Conservation (phyloP, 2,797 vertebrate genomes). For the Sternarchorhynchus goeldii region DNA sequence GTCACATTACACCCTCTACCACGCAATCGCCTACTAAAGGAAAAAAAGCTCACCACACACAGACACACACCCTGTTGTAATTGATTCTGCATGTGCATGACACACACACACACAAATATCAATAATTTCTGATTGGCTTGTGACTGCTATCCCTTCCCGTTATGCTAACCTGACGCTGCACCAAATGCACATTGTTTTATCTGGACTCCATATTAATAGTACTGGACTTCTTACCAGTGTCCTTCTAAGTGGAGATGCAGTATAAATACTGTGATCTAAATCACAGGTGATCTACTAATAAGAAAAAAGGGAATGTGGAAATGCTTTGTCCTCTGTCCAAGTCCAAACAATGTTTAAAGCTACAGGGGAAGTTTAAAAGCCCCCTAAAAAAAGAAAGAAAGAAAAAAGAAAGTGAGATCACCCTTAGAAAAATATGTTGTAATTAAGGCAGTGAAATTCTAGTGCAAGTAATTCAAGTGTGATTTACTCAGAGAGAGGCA, state of each 20-base stretch:
- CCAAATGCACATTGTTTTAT: slow-evolving; percentile 58
- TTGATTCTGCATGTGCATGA: slow-evolving; percentile 56
- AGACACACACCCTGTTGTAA: slow-evolving; percentile 49
- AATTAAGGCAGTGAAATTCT: slow-evolving; percentile 64
- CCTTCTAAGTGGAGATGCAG: slow-evolving; percentile 47
- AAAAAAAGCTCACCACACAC: slow-evolving; percentile 56
- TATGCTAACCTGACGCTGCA: slow-evolving; percentile 52
- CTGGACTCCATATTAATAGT: slow-evolving; percentile 54
- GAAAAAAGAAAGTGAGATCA: slow-evolving; percentile 68
- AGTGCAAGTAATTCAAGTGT: slow-evolving; percentile 62
- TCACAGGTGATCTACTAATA: slow-evolving; percentile 43
- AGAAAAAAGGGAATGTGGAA: slow-evolving; percentile 19
- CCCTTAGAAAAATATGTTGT: slow-evolving; percentile 62
- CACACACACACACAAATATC: slow-evolving; percentile 57
- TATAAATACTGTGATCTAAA: slow-evolving; percentile 40
- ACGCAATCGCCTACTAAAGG: neutral
- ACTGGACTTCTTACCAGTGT: slow-evolving; percentile 50
- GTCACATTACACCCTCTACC: slow-evolving; percentile 49
- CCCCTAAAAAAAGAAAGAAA: slow-evolving; percentile 49
- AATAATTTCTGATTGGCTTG: slow-evolving; percentile 55
- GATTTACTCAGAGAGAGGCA: slow-evolving; percentile 57
- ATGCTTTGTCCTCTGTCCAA: slow-evolving; percentile 50
- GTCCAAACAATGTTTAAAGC: slow-evolving; percentile 59
- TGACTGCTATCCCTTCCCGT: slow-evolving; percentile 56
- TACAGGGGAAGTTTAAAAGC: slow-evolving; percentile 61